Conservation (phyloP, 2,888 invertebrate genomes). For the Ephialtes manifestator region DNA sequence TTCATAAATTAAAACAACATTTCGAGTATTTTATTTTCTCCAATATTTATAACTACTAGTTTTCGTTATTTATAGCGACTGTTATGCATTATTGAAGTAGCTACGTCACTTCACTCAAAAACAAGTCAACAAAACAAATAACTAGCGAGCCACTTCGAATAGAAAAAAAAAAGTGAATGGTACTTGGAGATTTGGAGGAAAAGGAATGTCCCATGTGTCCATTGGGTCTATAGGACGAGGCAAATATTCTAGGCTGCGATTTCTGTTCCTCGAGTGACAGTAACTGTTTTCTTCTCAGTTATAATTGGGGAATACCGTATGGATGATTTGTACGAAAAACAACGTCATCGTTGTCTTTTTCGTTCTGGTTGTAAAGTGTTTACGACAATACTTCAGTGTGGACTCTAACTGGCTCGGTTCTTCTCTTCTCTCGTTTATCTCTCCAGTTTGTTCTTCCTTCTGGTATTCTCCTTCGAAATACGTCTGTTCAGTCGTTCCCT, state of each 20-base stretch:
- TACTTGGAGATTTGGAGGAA: background rate
- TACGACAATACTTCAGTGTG: conserved; percentile 24
- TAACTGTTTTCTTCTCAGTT: conserved; percentile 22
- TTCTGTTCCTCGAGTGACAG: conserved; percentile 26
- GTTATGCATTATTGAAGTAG: background rate
- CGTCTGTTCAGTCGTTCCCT: background rate
- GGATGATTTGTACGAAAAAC: conserved; percentile 5
- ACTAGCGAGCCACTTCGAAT: background rate
- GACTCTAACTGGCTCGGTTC: background rate
- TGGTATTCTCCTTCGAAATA: background rate
- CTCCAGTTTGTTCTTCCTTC: conserved; percentile 10
- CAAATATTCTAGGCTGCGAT: background rate
- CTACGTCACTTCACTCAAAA: background rate
- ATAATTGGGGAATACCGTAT: conserved; percentile 6
- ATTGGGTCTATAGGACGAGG: background rate
- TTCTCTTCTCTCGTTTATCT: conserved; percentile 23
- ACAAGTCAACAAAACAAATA: background rate
- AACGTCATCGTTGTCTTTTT: conserved; percentile 15
- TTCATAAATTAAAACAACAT: background rate
- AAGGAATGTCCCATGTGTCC: background rate
- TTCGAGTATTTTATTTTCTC: background rate
- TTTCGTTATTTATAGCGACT: background rate
- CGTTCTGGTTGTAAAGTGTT: conserved; percentile 29
- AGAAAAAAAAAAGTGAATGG: conserved; percentile 7
- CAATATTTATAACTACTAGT: background rate